Conservation (phyloP, 2,888 invertebrate species). For the Scaptomyza polygonia region DNA sequence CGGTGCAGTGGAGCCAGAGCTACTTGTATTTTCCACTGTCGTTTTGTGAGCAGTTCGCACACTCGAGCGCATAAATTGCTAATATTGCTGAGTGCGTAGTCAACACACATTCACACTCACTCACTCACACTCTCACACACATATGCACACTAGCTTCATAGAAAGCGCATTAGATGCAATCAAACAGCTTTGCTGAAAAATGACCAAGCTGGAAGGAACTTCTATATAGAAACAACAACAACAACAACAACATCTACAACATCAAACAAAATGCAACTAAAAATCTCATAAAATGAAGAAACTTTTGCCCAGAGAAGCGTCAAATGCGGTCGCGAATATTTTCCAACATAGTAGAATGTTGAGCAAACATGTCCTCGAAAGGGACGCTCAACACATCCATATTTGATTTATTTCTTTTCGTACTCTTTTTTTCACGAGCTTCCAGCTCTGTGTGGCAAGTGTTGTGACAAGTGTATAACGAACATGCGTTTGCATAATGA, state of each 20-base stretch:
- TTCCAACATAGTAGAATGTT: slow-evolving; percentile 2
- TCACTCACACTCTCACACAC: not conserved
- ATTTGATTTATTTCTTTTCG: not conserved
- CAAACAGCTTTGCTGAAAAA: slow-evolving; percentile 42
- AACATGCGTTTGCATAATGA: slow-evolving; percentile 70
- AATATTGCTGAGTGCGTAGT: slow-evolving; percentile 69
- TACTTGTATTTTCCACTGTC: slow-evolving; percentile 19
- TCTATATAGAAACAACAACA: slow-evolving; percentile 1
- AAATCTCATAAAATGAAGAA: slow-evolving; percentile 26
- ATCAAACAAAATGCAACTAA: slow-evolving; percentile 7
- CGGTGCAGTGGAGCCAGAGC: not conserved
- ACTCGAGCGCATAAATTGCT: slow-evolving; percentile 74
- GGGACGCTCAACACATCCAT: slow-evolving; percentile 5
- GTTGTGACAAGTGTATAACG: slow-evolving; percentile 31
- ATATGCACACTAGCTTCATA: slow-evolving; percentile 3
- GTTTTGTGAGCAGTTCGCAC: slow-evolving; percentile 44
- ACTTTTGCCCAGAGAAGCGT: slow-evolving; percentile 20
- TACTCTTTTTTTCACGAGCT: not conserved
- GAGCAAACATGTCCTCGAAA: slow-evolving; percentile 31
- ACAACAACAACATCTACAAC: slow-evolving; percentile 4
- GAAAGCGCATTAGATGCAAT: slow-evolving; percentile 59
- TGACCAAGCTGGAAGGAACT: slow-evolving; percentile 6
- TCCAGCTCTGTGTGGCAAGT: slow-evolving; percentile 7
- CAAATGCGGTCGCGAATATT: slow-evolving; percentile 41
- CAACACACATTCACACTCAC: slow-evolving; percentile 19